Conservation (phyloP, 2,113 vertebrate species). For the Macquaria australasica region DNA sequence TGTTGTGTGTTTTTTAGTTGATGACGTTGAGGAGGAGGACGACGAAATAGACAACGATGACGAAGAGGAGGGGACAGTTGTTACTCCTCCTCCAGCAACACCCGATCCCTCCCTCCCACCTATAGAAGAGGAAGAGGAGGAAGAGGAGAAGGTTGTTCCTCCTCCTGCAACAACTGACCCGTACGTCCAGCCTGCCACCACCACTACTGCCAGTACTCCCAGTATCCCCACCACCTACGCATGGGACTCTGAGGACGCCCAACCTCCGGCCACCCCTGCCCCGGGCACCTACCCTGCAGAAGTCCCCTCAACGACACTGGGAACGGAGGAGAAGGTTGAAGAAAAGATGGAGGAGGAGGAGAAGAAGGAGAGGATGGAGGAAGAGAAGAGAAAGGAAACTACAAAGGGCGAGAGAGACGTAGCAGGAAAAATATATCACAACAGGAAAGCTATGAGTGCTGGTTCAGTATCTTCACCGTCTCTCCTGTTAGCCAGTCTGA, state of each 20-base stretch:
- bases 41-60: background rate
- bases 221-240: background rate
- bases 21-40: constrained; percentile 13
- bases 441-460: accelerated
- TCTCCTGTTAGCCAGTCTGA: constrained; percentile 41
- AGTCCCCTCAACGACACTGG: background rate
- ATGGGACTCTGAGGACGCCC: background rate
- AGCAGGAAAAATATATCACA: background rate
- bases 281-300: background rate
- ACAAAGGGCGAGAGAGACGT: background rate
- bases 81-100: background rate
- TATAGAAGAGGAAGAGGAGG: background rate
- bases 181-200: background rate
- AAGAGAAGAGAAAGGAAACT: background rate
- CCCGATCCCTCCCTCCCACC: background rate
- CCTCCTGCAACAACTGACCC: background rate
- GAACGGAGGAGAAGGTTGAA: background rate
- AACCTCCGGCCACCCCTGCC: background rate
- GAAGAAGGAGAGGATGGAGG: background rate
- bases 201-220: background rate
- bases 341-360: background rate
- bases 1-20: constrained; percentile 33
- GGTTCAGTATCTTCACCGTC: background rate
- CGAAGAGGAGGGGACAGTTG: background rate
- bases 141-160: background rate